Conservation (phyloP, 2,797 vertebrate species). For the Pipistrellus pipistrellus region DNA sequence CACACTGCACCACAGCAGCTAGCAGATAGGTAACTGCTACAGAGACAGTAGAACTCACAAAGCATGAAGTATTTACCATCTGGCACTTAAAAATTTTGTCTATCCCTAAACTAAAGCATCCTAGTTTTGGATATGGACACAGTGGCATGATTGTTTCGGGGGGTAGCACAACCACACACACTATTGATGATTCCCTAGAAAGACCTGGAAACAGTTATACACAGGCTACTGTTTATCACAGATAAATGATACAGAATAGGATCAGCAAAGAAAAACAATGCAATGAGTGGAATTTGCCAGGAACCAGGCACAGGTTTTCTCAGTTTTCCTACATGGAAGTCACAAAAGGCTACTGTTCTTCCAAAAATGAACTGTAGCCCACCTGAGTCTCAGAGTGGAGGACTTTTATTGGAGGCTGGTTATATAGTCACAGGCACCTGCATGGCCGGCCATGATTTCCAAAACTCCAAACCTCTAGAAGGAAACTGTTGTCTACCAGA, state of each 20-base stretch:
- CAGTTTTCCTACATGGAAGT: not conserved
- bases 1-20: not conserved
- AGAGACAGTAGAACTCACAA: not conserved
- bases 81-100: not conserved
- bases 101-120: not conserved
- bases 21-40: not conserved
- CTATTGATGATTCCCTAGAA: not conserved
- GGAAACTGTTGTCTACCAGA: not conserved
- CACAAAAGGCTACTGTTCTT: not conserved
- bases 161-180: not conserved
- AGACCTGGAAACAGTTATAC: not conserved
- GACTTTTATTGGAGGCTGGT: not conserved
- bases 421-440: not conserved
- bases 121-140: not conserved
- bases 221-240: not conserved
- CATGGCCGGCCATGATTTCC: not conserved
- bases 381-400: not conserved
- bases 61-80: not conserved
- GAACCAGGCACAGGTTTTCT: not conserved
- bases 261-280: accelerated
- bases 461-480: not conserved
- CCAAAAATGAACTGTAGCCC: not conserved
- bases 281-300: not conserved
- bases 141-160: not conserved
- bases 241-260: not conserved